Evolutionary conservation across 2,113 vertebrate genomes (phyloP).

Genomic region (Helogale parvula): DNA sequence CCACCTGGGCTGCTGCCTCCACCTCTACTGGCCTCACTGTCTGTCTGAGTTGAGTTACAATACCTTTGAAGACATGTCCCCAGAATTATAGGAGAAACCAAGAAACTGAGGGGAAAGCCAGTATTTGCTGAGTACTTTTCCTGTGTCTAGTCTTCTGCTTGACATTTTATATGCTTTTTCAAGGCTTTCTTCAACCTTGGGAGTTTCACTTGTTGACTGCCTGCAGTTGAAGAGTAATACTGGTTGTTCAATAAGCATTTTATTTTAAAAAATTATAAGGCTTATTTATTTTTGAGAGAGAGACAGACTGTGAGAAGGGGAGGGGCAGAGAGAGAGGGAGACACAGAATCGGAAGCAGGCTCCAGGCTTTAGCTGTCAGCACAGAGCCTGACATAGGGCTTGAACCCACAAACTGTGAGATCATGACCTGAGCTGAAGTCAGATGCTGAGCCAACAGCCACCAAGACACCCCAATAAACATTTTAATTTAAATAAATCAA

Average conservation of each 20-base stretch:
- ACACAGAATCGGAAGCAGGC: too few species aligned
- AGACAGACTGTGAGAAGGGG: too few species aligned
- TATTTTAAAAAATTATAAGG: not conserved
- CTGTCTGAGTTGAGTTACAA: not conserved
- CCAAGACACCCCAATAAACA: not conserved
- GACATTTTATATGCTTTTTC: not conserved
- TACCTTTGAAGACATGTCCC: not conserved
- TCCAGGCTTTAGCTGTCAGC: too few species aligned
- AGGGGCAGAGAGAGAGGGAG: too few species aligned
- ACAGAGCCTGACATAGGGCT: too few species aligned
- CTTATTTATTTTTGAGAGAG: too few species aligned
- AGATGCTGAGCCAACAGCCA: too few species aligned
- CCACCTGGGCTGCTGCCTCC: not conserved
- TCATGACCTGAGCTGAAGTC: too few species aligned
- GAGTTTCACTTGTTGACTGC: not conserved
- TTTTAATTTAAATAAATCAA: conserved; percentile 40
- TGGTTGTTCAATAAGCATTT: not conserved
- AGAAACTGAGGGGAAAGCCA: not conserved
- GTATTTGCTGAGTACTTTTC: not conserved
- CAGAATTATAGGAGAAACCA: not conserved
- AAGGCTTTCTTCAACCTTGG: not conserved
- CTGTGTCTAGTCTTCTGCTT: not conserved
- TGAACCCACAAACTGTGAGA: too few species aligned
- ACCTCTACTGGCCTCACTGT: not conserved
- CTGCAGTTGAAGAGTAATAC: not conserved